Evolutionary conservation across 2,888 invertebrate species (phyloP).

Genomic region (Apotomis capreana): DNA sequence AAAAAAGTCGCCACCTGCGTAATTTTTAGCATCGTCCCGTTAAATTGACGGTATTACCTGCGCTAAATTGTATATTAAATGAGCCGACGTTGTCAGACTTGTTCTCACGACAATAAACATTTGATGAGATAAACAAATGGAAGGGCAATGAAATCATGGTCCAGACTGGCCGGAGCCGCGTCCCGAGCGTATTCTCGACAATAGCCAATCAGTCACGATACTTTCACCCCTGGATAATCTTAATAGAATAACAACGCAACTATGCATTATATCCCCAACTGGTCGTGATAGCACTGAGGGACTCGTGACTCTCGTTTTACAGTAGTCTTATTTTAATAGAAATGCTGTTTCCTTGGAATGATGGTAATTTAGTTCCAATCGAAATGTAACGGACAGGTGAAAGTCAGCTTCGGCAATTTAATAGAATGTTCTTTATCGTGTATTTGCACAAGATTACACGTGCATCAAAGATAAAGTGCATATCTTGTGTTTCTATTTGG

Average conservation of each 20-base stretch:
- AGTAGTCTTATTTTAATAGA: conserved; percentile 74
- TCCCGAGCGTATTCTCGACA: conserved; percentile 62
- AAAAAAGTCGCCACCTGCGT: neutral
- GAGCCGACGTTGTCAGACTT: conserved; percentile 55
- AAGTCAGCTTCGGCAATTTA: conserved; percentile 57
- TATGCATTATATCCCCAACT: conserved; percentile 67
- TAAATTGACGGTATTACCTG: conserved; percentile 55
- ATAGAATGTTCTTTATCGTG: conserved; percentile 54
- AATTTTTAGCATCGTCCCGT: conserved; percentile 2
- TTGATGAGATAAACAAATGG: conserved; percentile 68
- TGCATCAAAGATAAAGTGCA: conserved; percentile 53
- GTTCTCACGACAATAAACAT: conserved; percentile 77
- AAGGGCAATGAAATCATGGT: conserved; percentile 69
- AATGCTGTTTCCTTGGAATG: conserved; percentile 68
- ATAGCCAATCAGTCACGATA: conserved; percentile 74
- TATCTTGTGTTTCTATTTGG: conserved; percentile 45
- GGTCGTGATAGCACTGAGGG: conserved; percentile 78
- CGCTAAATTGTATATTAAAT: conserved; percentile 72
- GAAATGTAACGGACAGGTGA: conserved; percentile 72
- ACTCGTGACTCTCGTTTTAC: conserved; percentile 77
- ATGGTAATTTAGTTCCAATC: conserved; percentile 70
- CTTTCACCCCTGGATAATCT: conserved; percentile 76
- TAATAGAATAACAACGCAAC: conserved; percentile 75
- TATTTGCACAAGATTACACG: conserved; percentile 50
- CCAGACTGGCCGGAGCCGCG: conserved; percentile 65